phyloP scores from a whole-genome alignment of 2,113 vertebrate species.

The Spea multiplicata region DNA sequence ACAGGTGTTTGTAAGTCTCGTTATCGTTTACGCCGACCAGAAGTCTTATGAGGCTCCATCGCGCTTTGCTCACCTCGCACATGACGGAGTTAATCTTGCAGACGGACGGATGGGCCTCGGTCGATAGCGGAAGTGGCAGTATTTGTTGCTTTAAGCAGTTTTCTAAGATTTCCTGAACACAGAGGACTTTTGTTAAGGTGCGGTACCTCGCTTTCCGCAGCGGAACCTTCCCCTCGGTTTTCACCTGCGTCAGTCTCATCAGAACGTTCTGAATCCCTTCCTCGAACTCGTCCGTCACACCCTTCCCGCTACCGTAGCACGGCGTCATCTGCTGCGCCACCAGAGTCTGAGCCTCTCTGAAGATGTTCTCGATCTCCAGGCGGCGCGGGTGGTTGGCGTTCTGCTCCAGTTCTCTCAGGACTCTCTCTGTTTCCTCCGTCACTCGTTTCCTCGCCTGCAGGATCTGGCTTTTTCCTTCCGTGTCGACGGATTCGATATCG shows the following conservation, averaged over 20 bases:
- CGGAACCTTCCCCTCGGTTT: slow-evolving; percentile 86
- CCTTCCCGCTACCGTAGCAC: slow-evolving; percentile 69
- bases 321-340: slow-evolving; percentile 79
- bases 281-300: slow-evolving; percentile 82
- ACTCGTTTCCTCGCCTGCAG: slow-evolving; percentile 85
- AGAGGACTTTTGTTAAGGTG: slow-evolving; percentile 84
- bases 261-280: slow-evolving; percentile 86
- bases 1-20: slow-evolving; percentile 88
- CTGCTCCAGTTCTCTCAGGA: slow-evolving; percentile 90
- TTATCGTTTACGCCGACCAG: slow-evolving; percentile 84
- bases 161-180: slow-evolving; percentile 88
- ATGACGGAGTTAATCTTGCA: slow-evolving; percentile 88
- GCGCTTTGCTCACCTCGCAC: slow-evolving; percentile 87
- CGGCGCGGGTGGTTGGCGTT: slow-evolving; percentile 86
- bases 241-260: slow-evolving; percentile 87
- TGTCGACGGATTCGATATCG: slow-evolving; percentile 92
- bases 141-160: slow-evolving; percentile 76
- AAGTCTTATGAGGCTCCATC: slow-evolving; percentile 85
- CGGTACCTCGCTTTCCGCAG: slow-evolving; percentile 87
- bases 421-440: slow-evolving; percentile 83
- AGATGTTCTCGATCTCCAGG: slow-evolving; percentile 82
- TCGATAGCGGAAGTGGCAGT: slow-evolving; percentile 83
- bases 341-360: slow-evolving; percentile 76
- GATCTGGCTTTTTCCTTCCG: slow-evolving; percentile 82
- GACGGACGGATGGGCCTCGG: slow-evolving; percentile 82